Base-by-base conservation (phyloP, 2,888 invertebrate genomes). In the Aphidoletes aphidimyza region DNA sequence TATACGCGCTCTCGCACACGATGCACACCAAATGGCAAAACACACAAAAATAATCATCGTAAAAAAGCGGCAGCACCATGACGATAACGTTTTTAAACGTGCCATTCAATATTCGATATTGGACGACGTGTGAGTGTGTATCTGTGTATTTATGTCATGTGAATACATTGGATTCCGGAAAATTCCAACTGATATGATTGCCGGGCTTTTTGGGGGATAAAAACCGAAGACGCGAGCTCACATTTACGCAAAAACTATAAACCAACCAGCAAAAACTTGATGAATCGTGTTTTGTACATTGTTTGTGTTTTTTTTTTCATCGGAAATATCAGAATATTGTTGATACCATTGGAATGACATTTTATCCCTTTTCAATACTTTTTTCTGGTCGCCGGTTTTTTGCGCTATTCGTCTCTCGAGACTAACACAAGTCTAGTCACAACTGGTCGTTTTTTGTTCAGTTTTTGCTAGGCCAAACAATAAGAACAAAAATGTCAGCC, bases 311-410 rank as follows among this genome's bases (percentile, higher is more conserved):
- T 22, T n/a, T 54, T 11, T 0, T n/a, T 1, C 22, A 22, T 5
- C 11, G 39, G 39, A 5, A 11, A 39, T 22, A 30, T 30, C n/a
- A 11, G 26, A 69, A 30, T 69, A 69, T 69, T 69, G 26, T 30
- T 69, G 34, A 26, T 54, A n/a, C 54, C 9, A 11, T 30, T 14
- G 1, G 14, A 30, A 26, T 69, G 69, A 69, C 30, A 69, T 34
- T 14, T 69, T 30, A 69, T 69, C 69, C 69, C 30, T 69, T 69
- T 69, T 69, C 69, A 69, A 69, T 69, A n/a, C n/a, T n/a, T n/a
- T n/a, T n/a, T n/a, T n/a, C n/a, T n/a, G n/a, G 34, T 30, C 19
- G 69, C 2, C 30, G 14, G 26, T 30, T 69, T 69, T 69, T 69
- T 69, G 30, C 69, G 11, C 0, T 30, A 69, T 69, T 26, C n/a